Evolutionary conservation across 2,888 invertebrate species (phyloP).

Genomic region (Drosophila quinaria): DNA sequence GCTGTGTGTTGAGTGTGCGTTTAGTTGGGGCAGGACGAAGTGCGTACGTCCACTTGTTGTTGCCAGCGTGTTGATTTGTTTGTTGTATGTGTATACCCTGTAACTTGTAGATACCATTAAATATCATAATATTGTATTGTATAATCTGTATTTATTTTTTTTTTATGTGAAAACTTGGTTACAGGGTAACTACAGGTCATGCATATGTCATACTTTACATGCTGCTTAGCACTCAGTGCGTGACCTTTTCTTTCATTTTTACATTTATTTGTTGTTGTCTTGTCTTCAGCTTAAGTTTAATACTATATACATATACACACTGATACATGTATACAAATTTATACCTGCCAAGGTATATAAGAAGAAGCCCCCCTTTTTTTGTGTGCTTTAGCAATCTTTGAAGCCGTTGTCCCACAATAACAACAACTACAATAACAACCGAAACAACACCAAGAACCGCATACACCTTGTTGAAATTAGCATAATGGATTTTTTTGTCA

Average conservation of each 20-base stretch:
- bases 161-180: neutral
- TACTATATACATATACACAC: neutral
- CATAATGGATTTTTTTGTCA: conserved; percentile 81
- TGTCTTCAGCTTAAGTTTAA: conserved; percentile 37
- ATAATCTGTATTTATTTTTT: neutral
- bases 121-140: neutral
- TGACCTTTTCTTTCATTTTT: conserved; percentile 78
- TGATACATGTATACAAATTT: neutral
- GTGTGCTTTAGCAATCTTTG: conserved; percentile 63
- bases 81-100: conserved; percentile 41
- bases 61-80: conserved; percentile 35
- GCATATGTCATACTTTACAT: conserved; percentile 64
- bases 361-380: conserved; percentile 37
- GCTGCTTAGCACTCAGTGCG: conserved; percentile 80
- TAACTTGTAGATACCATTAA: neutral
- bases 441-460: conserved; percentile 30
- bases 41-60: conserved; percentile 49
- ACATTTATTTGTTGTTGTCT: conserved; percentile 39
- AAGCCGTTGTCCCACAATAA: conserved; percentile 49
- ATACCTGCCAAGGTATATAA: too few species aligned
- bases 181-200: conserved; percentile 17
- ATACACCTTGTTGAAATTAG: conserved; percentile 72
- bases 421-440: conserved; percentile 16
- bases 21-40: conserved; percentile 8
- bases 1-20: conserved; percentile 23